Base-by-base conservation (phyloP, 2,888 invertebrate species). In the Polydrusus cervinus region DNA sequence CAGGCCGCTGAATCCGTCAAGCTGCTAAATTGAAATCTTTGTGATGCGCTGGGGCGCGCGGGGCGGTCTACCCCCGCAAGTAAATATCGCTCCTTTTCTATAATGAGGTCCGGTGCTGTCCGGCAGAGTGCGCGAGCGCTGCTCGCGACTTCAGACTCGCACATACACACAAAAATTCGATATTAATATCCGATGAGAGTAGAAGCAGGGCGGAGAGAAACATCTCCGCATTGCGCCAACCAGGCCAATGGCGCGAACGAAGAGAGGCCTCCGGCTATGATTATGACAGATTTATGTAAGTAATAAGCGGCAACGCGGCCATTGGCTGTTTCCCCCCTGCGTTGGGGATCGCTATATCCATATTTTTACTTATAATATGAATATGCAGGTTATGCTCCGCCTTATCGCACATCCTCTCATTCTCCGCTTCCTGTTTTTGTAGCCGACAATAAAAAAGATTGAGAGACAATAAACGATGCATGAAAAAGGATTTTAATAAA, bases 211-310 rank as follows among this genome's bases (percentile, higher is more conserved):
- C 83, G 84, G 84, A 82, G 83, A 81, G 83, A 82, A 83, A 83
- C 80, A 83, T 81, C 81, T 82, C 84, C 81, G 83, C 84, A 83
- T 79, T 83, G 84, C 84, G 84, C 85, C 88, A 82, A 82, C 78
- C 80, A 80, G 79, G 81, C 84, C 84, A 84, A 84, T 84, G 81
- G 83, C 80, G 80, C 79, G 53, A 67, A 76, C 68, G 79, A 77
- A 80, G 81, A 81, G 81, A 81, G 80, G 83, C 85, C 78, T 74
- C 62, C 83, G 82, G 81, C 85, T 86, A 86, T 86, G 87, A 86
- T 85, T 87, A 87, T 87, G 87, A 87, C 88, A 86, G 85, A 93
- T 93, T 93, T 93, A 93, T 93, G 93, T 92, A 93, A 92, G 92
- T 93, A 93, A 93, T 92, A 92, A 91, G 90, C 91, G 88, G 88